These are phyloP conservation scores for Barnardius zonarius DNA, from an alignment of 2,113 vertebrate genomes.

Conservation along the genomic window DNA sequence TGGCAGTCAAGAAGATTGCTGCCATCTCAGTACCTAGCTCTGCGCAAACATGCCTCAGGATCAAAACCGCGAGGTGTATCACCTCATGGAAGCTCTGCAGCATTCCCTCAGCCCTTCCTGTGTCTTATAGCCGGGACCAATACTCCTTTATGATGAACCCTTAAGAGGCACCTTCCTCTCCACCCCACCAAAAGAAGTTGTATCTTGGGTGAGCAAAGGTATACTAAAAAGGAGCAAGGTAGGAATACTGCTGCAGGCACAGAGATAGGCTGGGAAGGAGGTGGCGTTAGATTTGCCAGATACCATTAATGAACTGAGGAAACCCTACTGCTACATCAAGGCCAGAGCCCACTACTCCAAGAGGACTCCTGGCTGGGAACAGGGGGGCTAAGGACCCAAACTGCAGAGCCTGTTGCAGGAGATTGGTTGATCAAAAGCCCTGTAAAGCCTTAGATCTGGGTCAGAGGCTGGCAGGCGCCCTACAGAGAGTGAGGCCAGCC, in stretches of 20 bases:
- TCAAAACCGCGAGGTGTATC: neutral
- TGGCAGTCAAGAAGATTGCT: neutral
- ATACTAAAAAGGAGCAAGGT: neutral
- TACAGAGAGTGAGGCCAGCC: neutral
- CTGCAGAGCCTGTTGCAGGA: neutral
- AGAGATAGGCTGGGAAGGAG: fast-evolving
- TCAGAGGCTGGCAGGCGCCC: neutral
- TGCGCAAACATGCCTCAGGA: neutral
- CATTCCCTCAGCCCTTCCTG: neutral
- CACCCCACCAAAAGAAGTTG: fast-evolving
- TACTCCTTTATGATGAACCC: neutral
- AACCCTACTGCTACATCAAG: neutral
- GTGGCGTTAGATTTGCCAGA: fast-evolving
- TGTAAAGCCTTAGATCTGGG: neutral
- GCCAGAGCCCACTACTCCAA: neutral
- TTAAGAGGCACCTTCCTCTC: neutral
- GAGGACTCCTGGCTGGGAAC: neutral
- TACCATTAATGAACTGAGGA: neutral
- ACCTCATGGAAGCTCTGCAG: neutral
- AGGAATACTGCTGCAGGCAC: neutral
- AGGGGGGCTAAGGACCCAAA: fast-evolving
- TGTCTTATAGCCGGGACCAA: neutral
- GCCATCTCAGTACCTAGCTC: neutral
- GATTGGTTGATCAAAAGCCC: neutral
- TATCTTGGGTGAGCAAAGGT: neutral